Base-by-base conservation (phyloP, 2,113 vertebrate species). In the Sturnira hondurensis region DNA sequence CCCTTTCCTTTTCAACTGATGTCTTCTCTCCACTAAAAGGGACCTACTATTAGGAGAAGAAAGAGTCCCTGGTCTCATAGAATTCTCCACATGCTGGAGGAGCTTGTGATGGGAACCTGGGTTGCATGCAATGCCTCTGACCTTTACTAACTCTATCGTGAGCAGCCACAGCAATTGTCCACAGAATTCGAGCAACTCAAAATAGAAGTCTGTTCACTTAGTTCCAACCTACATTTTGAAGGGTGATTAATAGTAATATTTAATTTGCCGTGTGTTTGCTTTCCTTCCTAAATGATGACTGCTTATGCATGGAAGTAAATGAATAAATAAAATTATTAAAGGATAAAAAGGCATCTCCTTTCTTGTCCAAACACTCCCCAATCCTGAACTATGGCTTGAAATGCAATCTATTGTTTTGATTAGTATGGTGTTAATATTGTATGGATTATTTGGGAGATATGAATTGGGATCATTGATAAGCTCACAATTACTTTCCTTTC, bases 111-210 rank as follows among this genome's bases (percentile, higher is more conserved):
- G 41, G 88, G 52, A 26, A 50, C 58, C 45, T 94, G 36, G 73
- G 81, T 58, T 15, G 5, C 58, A 38, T 93, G 58, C 41, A 65
- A 67, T n/a, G 31, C 38, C 45, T 15, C 6, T 95, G 91, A 90
- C 89, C 81, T 97, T 96, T 83, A 58, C 86, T 77, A 47, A 77
- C 41, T 91, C 38, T 50, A 26, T 92, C 63, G 54, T 77, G 95
- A 94, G 81, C 33, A 73, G 73, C 77, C 31, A 22, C 12, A 73
- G 14, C 31, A 85, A 54, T 15, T 82, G 81, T 85, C 54, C 86
- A 38, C 2, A 89, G 47, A 81, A 81, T 81, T 61, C 88, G 7
- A 94, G 52, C 52, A 77, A 43, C 71, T 92, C 65, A 58, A 47
- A 88, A 73, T 5, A 87, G n/a, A 77, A 87, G 17, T 92, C 52